Percentiles rank a stretch among this genome's conserved stretches.
phyloP scores from a whole-genome alignment of 2,113 vertebrate species.

The Terrapene triunguis region DNA sequence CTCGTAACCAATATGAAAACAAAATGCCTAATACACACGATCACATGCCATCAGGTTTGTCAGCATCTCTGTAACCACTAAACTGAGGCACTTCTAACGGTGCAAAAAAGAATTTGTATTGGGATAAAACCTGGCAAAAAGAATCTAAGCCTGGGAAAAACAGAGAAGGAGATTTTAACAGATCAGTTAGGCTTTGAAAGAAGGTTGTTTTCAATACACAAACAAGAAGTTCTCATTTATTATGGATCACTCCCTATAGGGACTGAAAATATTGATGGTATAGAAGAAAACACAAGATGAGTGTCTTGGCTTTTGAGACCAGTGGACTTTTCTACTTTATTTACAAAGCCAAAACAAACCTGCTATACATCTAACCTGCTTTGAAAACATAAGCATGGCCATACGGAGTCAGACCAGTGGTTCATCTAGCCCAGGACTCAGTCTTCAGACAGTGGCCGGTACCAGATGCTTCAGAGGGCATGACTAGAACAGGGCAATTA shows the following conservation, averaged over 20 bases:
- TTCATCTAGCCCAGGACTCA: not conserved
- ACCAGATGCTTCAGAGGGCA: not conserved
- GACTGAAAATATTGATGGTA: not conserved
- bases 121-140: conserved; percentile 41
- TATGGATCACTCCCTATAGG: not conserved
- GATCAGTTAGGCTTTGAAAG: not conserved
- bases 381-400: not conserved
- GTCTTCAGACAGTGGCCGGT: not conserved
- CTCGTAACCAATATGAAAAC: not conserved
- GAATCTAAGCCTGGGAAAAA: conserved; percentile 22
- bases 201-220: not conserved
- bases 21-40: not conserved
- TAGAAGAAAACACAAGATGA: not conserved
- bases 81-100: conserved; percentile 22
- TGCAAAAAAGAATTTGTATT: not conserved
- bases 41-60: conserved; percentile 10
- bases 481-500: not conserved
- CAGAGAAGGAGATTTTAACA: not conserved
- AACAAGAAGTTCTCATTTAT: not conserved
- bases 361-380: not conserved
- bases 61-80: conserved; percentile 58
- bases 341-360: not conserved
- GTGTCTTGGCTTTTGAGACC: not conserved
- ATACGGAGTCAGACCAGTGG: no score
- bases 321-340: not conserved